These are phyloP conservation scores for Leptestheria dahalacensis DNA, from an alignment of 1,140 invertebrate species.

Conservation along the genomic window DNA sequence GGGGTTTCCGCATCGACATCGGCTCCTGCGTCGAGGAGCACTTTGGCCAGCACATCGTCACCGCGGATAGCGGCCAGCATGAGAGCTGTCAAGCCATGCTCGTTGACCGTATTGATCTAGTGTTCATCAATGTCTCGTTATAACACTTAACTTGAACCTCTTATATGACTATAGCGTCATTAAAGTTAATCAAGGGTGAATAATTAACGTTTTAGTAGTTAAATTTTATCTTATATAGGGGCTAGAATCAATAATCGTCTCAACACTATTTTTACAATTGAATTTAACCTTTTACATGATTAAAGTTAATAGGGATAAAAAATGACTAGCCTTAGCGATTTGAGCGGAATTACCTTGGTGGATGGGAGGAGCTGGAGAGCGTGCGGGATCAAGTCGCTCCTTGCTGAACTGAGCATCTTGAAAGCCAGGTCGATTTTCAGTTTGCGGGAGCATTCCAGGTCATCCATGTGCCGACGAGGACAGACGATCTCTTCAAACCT, in stretches of 20 bases:
- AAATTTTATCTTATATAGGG: no score
- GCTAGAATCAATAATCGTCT: no score
- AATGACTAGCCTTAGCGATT: not conserved
- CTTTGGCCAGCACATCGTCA: conserved; percentile 53
- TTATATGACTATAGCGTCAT: no score
- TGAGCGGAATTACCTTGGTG: conserved; percentile 36
- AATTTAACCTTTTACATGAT: not conserved
- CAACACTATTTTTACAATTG: not conserved
- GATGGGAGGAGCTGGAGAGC: conserved; percentile 56
- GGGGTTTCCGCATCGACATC: conserved; percentile 57
- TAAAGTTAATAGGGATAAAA: not conserved
- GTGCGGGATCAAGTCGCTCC: conserved; percentile 59
- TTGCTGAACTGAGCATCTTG: conserved; percentile 54
- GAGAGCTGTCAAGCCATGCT: conserved; percentile 57
- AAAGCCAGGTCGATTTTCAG: conserved; percentile 63
- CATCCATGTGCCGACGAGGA: conserved; percentile 32
- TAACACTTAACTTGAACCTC: not conserved
- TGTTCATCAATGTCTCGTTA: not conserved
- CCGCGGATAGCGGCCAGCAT: conserved; percentile 66
- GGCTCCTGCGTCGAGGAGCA: conserved; percentile 57
- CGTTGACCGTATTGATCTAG: conserved; percentile 53
- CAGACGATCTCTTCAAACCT: conserved; percentile 35
- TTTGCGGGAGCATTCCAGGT: conserved; percentile 38
- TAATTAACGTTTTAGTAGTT: not conserved
- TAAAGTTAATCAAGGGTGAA: not conserved